Base-by-base conservation (phyloP, 2,113 vertebrate genomes). In the Salvelinus fontinalis region DNA sequence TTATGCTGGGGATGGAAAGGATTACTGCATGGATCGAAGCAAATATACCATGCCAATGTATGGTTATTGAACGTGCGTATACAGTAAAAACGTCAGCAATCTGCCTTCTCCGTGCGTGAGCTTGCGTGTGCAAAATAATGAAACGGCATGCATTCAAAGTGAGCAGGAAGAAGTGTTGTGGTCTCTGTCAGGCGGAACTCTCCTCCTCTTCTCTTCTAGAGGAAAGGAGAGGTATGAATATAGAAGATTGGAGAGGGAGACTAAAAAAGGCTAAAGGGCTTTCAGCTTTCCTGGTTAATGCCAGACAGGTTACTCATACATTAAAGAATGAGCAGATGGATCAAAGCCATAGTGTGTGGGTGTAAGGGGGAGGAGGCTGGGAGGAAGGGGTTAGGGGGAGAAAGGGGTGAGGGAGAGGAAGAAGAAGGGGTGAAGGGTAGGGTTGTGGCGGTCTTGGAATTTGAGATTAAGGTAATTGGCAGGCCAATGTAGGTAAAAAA, bases 101-200 rank as follows among this genome's bases (percentile, higher is more conserved):
- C 44, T 48, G 44, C 44, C 44, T 48, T 48, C 44, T 48, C 44
- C 4, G 29, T 48, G 4, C 44, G 12, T 48, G 7, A 2, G 44
- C 44, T 2, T 70, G 66, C 84, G 88, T 85, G 87, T 80, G 71
- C 11, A 4, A 84, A 84, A 88, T 84, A 77, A 80, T 62, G 83
- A 86, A 82, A 76, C 70, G 48, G 68, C 39, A 64, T 18, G 70
- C 62, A 81, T 83, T 71, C 88, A 91, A 91, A 83, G 87, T 89
- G 85, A 89, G 81, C 80, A 29, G 11, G 13, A 39, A 83, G 70
- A 77, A 81, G 59, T 76, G 67, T 14, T 77, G 77, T 79, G 78
- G 72, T 76, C 77, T 81, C 71, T 72, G 83, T 81, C 84, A 80
- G 73, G 75, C 72, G 83, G 85, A 75, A 81, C 83, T 73, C 81